Percentiles rank a stretch among this genome's conserved stretches.
These are phyloP conservation scores for Drosophila yakuba DNA, from an alignment of 1,140 invertebrate species.

Conservation along the genomic window DNA sequence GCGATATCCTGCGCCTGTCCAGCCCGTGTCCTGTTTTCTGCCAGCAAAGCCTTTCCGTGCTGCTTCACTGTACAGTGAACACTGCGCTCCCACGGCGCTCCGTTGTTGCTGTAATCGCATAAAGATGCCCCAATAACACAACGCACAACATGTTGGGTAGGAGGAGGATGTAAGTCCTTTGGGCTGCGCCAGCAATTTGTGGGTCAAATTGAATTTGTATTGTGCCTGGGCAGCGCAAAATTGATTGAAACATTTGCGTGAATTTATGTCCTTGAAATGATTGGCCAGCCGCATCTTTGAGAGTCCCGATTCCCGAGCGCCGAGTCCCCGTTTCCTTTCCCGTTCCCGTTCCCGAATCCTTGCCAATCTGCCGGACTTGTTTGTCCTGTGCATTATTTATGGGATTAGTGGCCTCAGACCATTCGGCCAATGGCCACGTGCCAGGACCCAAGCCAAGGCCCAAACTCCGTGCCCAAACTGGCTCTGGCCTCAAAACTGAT, in stretches of 20 bases:
- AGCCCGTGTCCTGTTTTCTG: conserved; percentile 29
- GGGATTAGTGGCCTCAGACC: conserved; percentile 68
- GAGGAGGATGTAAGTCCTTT: conserved; percentile 16
- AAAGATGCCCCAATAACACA: conserved; percentile 81
- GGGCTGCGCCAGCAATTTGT: conserved; percentile 76
- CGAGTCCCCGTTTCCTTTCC: neutral
- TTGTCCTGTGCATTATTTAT: conserved; percentile 72
- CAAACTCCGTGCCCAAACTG: conserved; percentile 64
- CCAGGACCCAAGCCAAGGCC: conserved; percentile 34
- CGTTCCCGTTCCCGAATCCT: conserved; percentile 1
- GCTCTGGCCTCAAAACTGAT: conserved; percentile 74
- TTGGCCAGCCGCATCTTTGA: conserved; percentile 72
- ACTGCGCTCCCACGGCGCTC: conserved; percentile 29
- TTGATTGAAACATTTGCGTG: conserved; percentile 83
- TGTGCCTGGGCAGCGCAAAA: conserved; percentile 71
- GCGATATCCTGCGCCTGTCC: conserved; percentile 37
- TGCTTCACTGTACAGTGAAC: conserved; percentile 23
- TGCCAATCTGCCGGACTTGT: conserved; percentile 32
- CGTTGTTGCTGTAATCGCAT: conserved; percentile 77
- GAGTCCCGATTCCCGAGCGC: conserved; percentile 1
- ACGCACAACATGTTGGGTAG: conserved; percentile 49
- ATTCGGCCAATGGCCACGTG: conserved; percentile 62
- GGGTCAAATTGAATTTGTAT: conserved; percentile 83
- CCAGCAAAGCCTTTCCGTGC: conserved; percentile 9
- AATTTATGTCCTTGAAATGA: conserved; percentile 83